A percentile compares a stretch with the other conserved stretches of the same genome.
These are phyloP conservation scores for Hyperopisus bebe DNA, from an alignment of 2,113 vertebrate genomes.

Conservation along the genomic window DNA sequence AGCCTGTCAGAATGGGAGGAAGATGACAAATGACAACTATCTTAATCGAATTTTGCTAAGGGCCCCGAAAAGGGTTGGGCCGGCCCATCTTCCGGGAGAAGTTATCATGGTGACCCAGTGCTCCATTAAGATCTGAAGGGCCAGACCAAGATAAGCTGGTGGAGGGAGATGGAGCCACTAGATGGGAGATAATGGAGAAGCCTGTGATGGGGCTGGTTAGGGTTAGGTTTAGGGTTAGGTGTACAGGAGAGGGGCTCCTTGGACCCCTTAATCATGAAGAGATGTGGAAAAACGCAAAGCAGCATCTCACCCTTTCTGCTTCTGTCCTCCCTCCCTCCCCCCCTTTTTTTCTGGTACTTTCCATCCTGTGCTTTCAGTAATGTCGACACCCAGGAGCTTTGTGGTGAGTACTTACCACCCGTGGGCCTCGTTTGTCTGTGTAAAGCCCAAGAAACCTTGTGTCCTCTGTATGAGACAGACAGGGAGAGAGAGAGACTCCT, in stretches of 20 bases:
- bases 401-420: conserved; percentile 62
- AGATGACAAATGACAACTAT: neutral
- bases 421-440: neutral
- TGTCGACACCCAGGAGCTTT: conserved; percentile 82
- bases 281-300: neutral
- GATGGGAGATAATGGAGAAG: neutral
- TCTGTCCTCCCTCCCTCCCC: neutral
- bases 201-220: neutral
- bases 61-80: neutral
- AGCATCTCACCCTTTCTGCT: neutral
- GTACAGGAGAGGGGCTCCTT: neutral
- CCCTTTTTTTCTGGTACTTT: conserved; percentile 16
- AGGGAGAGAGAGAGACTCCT: neutral
- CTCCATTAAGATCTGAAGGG: neutral
- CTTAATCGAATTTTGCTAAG: neutral
- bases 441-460: neutral
- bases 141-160: neutral
- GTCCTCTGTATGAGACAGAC: neutral
- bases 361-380: conserved; percentile 57
- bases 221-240: neutral
- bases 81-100: neutral
- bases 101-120: neutral
- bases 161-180: neutral
- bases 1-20: neutral
- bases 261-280: neutral